Evolutionary conservation across 2,888 invertebrate species (phyloP).

Genomic region (Fragum sueziense): DNA sequence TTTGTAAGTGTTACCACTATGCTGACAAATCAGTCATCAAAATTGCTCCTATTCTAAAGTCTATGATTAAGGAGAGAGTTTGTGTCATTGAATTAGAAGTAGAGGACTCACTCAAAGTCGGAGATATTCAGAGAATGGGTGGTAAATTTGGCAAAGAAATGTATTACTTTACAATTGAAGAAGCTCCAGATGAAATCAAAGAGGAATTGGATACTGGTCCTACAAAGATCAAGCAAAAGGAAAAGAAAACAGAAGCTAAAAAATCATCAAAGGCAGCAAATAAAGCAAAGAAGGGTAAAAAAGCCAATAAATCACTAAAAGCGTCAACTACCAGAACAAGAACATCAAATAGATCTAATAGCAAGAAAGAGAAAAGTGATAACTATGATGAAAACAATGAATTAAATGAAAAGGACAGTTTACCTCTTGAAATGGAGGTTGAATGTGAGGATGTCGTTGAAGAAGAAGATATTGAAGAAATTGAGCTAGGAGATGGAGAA

Average conservation of each 20-base stretch:
- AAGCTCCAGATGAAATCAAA: background rate
- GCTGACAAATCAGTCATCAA: conserved; percentile 17
- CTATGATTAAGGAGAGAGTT: background rate
- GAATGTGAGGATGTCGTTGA: background rate
- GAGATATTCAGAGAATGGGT: background rate
- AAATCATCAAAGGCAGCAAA: background rate
- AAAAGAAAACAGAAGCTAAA: background rate
- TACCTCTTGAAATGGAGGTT: background rate
- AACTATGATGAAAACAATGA: background rate
- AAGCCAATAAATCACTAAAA: background rate
- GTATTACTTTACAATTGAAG: conserved; percentile 11
- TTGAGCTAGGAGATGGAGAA: background rate
- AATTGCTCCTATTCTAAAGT: conserved; percentile 13
- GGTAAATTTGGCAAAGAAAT: background rate
- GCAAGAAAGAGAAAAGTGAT: background rate
- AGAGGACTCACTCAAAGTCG: conserved; percentile 13
- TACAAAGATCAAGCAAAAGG: background rate
- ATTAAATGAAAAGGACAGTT: background rate
- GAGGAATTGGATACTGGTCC: background rate
- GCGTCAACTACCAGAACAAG: background rate
- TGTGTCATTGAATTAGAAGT: conserved; percentile 20
- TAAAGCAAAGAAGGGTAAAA: background rate
- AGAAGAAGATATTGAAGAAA: background rate
- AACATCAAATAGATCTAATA: background rate
- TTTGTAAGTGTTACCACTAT: conserved; percentile 19